A percentile compares a stretch with the other conserved stretches of the same genome.
Evolutionary conservation across 2,888 invertebrate species (phyloP).

Genomic region (Axea sp.): DNA sequence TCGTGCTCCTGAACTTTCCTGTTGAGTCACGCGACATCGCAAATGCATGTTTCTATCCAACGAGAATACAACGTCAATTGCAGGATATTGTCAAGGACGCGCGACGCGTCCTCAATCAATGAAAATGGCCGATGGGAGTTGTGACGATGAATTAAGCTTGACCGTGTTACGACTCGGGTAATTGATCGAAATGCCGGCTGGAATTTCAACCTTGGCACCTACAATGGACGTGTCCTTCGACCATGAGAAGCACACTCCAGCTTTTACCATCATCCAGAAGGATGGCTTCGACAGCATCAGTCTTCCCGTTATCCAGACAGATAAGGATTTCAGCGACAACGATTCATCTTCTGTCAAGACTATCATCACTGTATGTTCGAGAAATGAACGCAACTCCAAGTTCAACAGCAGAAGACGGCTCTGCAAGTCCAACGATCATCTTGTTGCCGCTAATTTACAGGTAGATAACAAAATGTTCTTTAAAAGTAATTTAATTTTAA

Average conservation of each 20-base stretch:
- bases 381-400: slow-evolving; percentile 68
- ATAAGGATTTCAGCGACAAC: slow-evolving; percentile 64
- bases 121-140: slow-evolving; percentile 36
- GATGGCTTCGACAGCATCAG: slow-evolving; percentile 70
- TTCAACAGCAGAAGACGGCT: slow-evolving; percentile 69
- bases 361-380: slow-evolving; percentile 52
- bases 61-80: slow-evolving; percentile 26
- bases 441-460: slow-evolving; percentile 71
- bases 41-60: slow-evolving; percentile 60
- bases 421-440: slow-evolving; percentile 75
- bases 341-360: slow-evolving; percentile 60
- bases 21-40: slow-evolving; percentile 62
- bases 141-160: slow-evolving; percentile 45
- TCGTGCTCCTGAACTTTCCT: slow-evolving; percentile 22
- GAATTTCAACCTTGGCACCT: slow-evolving; percentile 72
- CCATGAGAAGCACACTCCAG: slow-evolving; percentile 66
- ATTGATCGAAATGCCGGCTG: slow-evolving; percentile 72
- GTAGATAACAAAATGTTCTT: too few relatives aligned
- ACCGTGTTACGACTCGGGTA: slow-evolving; percentile 32
- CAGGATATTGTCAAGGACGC: slow-evolving; percentile 51
- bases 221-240: slow-evolving; percentile 65
- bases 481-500: too few relatives aligned
- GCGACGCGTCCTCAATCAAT: slow-evolving; percentile 26
- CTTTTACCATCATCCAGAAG: slow-evolving; percentile 74
- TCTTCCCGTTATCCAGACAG: slow-evolving; percentile 72